A percentile compares a stretch with the other conserved stretches of the same genome.
These are phyloP conservation scores for Drosophila triauraria DNA, from an alignment of 1,140 invertebrate genomes.

Conservation along the genomic window DNA sequence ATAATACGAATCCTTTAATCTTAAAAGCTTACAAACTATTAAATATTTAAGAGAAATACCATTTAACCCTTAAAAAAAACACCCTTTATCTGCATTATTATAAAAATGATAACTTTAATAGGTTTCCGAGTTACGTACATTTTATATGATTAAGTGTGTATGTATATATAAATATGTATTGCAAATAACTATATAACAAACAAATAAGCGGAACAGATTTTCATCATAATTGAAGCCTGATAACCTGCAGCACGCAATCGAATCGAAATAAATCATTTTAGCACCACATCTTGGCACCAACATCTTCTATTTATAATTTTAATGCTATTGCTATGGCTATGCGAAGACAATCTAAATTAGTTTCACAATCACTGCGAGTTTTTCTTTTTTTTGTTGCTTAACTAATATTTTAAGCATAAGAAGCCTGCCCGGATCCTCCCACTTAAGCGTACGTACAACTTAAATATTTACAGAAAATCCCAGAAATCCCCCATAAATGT, in stretches of 20 bases:
- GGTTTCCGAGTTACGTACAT: conserved; percentile 34
- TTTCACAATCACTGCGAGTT: conserved; percentile 60
- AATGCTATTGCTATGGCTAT: conserved; percentile 47
- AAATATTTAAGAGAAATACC: neutral
- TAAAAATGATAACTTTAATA: conserved; percentile 68
- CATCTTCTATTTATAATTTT: conserved; percentile 29
- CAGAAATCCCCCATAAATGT: conserved; percentile 25
- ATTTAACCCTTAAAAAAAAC: neutral
- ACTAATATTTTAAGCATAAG: conserved; percentile 42
- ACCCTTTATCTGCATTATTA: conserved; percentile 22
- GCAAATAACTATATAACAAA: conserved; percentile 79
- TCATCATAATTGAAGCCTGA: conserved; percentile 47
- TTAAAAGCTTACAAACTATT: too few relatives aligned
- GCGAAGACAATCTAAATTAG: conserved; percentile 57
- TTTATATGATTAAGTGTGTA: conserved; percentile 18
- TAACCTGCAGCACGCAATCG: conserved; percentile 38
- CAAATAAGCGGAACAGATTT: conserved; percentile 51
- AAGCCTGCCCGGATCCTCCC: conserved; percentile 63
- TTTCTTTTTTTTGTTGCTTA: conserved; percentile 3
- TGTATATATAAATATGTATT: conserved; percentile 55
- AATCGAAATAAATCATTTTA: conserved; percentile 33
- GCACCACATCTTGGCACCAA: conserved; percentile 41
- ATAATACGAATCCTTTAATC: too few relatives aligned
- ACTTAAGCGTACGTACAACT: conserved; percentile 52
- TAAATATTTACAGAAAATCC: conserved; percentile 71